Conservation (phyloP, 2,888 invertebrate genomes). For the Ectropis crepuscularia region DNA sequence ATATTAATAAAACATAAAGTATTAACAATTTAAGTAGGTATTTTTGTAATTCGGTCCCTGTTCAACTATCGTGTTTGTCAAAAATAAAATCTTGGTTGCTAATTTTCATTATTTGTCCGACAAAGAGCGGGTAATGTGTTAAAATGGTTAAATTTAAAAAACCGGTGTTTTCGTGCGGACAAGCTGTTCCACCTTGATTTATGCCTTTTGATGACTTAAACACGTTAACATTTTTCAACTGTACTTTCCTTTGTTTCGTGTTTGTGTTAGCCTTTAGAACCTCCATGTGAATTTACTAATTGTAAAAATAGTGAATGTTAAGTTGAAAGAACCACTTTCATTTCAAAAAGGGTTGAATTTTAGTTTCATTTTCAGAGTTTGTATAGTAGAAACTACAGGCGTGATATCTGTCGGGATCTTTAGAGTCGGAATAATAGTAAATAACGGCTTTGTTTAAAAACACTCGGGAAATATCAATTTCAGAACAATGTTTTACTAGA, state of each 20-base stretch:
- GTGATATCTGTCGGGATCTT: too few relatives aligned
- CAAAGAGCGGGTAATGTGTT: constrained; percentile 52
- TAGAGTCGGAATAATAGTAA: too few relatives aligned
- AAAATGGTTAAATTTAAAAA: constrained; percentile 33
- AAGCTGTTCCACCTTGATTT: constrained; percentile 30
- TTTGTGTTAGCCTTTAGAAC: constrained; percentile 5
- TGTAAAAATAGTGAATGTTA: neutral
- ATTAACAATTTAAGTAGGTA: constrained; percentile 12
- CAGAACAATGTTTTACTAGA: too few relatives aligned
- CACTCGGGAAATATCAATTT: too few relatives aligned
- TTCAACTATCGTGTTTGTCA: constrained; percentile 48
- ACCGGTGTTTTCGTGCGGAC: constrained; percentile 32
- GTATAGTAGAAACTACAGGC: too few relatives aligned
- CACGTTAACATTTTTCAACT: constrained; percentile 1
- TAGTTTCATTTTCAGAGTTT: too few relatives aligned
- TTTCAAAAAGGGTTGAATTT: too few relatives aligned
- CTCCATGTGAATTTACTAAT: constrained; percentile 4
- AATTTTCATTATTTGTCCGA: constrained; percentile 68
- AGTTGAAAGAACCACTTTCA: neutral
- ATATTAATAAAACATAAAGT: neutral
- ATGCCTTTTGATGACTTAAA: constrained; percentile 21
- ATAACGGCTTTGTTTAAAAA: too few relatives aligned
- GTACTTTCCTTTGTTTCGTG: constrained; percentile 3
- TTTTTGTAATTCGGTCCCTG: constrained; percentile 43
- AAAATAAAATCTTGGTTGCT: constrained; percentile 57